phyloP scores from a whole-genome alignment of 2,113 vertebrate species.

The Chaetodon trifascialis region DNA sequence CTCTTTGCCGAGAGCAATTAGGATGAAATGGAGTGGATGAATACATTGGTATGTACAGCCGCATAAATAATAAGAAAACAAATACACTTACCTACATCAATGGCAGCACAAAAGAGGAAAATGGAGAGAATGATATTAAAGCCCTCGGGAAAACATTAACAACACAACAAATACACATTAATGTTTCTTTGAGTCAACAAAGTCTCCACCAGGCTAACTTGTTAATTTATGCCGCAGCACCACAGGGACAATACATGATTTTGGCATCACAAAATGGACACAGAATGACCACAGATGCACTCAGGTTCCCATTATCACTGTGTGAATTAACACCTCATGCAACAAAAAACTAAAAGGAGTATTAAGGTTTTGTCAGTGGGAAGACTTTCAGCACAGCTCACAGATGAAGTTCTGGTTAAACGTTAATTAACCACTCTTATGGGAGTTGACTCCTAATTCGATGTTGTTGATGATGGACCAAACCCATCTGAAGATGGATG shows the following conservation, averaged over 20 bases:
- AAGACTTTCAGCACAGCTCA: slow-evolving; percentile 4
- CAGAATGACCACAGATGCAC: not conserved
- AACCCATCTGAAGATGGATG: not conserved
- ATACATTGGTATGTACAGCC: slow-evolving; percentile 3
- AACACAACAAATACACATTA: slow-evolving; percentile 28
- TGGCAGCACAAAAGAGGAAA: slow-evolving; percentile 32
- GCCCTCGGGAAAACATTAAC: slow-evolving; percentile 26
- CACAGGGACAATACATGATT: slow-evolving; percentile 9
- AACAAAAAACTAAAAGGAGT: not conserved
- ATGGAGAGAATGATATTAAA: slow-evolving; percentile 31
- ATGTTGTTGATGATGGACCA: not conserved
- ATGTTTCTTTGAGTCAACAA: slow-evolving; percentile 24
- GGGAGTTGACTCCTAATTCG: not conserved
- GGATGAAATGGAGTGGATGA: slow-evolving; percentile 50
- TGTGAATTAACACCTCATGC: not conserved
- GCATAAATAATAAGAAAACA: slow-evolving; percentile 39
- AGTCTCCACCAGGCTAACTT: not conserved
- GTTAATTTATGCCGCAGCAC: slow-evolving; percentile 14
- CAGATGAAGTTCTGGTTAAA: not conserved
- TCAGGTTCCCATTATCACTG: not conserved
- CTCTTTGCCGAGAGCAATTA: slow-evolving; percentile 39
- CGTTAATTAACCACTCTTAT: not conserved
- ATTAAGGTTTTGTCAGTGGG: not conserved
- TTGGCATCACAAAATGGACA: slow-evolving; percentile 1
- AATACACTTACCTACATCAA: slow-evolving; percentile 69